Percentiles rank a stretch among this genome's conserved stretches.
Evolutionary conservation across 2,113 vertebrate genomes (phyloP).

Genomic region (Taurulus bubalis): DNA sequence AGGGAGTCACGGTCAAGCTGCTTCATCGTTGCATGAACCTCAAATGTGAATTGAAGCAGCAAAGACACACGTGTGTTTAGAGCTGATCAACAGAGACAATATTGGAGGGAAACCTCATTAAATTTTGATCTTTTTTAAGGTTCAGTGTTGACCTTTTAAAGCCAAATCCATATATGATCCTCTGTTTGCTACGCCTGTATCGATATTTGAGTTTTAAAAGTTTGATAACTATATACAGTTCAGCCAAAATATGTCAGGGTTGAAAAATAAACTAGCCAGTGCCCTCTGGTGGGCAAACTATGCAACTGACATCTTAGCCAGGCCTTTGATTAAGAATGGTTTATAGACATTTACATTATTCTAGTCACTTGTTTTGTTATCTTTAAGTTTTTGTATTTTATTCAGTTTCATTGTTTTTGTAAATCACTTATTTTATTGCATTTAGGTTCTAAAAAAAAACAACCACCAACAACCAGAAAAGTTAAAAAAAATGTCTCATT

Average conservation of each 20-base stretch:
- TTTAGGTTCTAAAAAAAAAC: too few relatives aligned
- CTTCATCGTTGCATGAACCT: too few relatives aligned
- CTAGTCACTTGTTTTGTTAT: not conserved
- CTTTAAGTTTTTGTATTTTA: not conserved
- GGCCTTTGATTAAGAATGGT: not conserved
- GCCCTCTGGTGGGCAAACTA: not conserved
- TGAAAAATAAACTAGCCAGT: not conserved
- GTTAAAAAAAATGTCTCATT: too few relatives aligned
- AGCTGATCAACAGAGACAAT: not conserved
- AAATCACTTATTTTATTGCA: not conserved
- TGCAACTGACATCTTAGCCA: not conserved
- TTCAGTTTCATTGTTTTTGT: not conserved
- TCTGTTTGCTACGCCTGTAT: not conserved
- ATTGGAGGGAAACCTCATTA: not conserved
- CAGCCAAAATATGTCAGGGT: not conserved
- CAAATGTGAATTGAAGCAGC: not conserved
- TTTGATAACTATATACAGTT: not conserved
- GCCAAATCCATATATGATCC: too few relatives aligned
- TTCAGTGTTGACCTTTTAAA: not conserved
- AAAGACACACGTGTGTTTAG: not conserved
- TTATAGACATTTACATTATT: not conserved
- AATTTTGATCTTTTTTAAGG: not conserved
- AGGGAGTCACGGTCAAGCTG: not conserved
- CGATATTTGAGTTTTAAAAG: not conserved
- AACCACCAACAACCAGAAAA: too few relatives aligned